Evolutionary conservation across 2,797 vertebrate species (phyloP), one percentile per base, ranked within the genome.

Genomic region (Ara ararauna): DNA sequence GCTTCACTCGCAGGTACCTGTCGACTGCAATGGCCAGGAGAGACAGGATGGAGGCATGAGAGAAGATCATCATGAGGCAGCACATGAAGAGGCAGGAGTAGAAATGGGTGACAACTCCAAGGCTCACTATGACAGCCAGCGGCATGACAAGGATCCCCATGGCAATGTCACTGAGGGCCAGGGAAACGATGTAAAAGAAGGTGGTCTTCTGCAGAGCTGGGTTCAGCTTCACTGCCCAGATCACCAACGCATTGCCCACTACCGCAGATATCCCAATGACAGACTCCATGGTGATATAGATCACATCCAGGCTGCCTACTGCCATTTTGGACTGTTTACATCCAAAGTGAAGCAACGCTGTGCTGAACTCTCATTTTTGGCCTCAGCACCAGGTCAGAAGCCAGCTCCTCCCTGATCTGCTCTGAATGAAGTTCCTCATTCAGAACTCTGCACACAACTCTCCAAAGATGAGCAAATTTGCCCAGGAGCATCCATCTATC

Each of bases 121-220:
- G 95, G 11, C 97, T 98, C 89, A 98, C 40, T 27, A 97, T 50
- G 13, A 98, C 72, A 9, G 98, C 98, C 74, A 98, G 75, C 15
- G 98, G 98, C 68, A 97, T 97, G 16, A 98, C 98, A 21, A 98
- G 94, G 48, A 97, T 80, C 15, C 98, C 98, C 26, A 98, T 97
- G 3, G 98, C 97, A 30, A 98, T 97, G 88, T 98, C 98, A 7
- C 98, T 98, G 94, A 98, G 96, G 0, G 98, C 98, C 71, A 99
- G 94, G 27, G 98, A 99, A 8, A 98, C 87, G 9, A 98, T 97
- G 93, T 98, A 98, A 78, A 98, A 98, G 96, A 98, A 99, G 21
- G 98, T 98, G 53, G 98, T 98, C 72, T 98, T 98, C 64, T 97
- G 95, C 22, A 98, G 97, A 45, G 97, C 98, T 80, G 96, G 96